Conservation (phyloP, 2,797 vertebrate species). For the Bufotes viridis region DNA sequence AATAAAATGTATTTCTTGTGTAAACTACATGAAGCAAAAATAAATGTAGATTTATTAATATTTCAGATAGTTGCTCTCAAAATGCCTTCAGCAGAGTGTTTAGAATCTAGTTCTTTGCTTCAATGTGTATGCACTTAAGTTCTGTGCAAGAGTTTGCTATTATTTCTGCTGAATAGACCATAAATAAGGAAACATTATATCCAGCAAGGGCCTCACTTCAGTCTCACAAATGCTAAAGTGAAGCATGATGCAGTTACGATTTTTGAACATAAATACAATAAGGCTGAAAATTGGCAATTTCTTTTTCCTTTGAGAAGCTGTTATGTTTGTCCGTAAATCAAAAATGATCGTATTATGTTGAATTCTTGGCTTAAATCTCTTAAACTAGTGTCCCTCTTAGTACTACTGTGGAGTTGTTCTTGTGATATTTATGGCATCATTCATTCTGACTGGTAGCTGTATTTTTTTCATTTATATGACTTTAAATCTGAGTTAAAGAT, state of each 20-base stretch:
- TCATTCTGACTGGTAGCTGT: not conserved
- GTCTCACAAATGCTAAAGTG: conserved; percentile 48
- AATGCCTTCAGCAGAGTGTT: conserved; percentile 40
- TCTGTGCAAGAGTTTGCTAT: conserved; percentile 50
- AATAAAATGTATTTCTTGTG: conserved; percentile 51
- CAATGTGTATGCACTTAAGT: conserved; percentile 50
- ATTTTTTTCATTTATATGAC: not conserved
- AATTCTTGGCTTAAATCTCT: conserved; percentile 44
- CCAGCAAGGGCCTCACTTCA: conserved; percentile 45
- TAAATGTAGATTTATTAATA: conserved; percentile 53
- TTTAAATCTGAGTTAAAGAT: conserved; percentile 3
- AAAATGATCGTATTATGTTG: conserved; percentile 44
- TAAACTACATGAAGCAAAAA: conserved; percentile 37
- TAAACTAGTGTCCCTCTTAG: conserved; percentile 41
- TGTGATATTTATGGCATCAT: conserved; percentile 22
- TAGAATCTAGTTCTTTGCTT: conserved; percentile 49
- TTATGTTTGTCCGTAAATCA: conserved; percentile 50
- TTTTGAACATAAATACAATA: conserved; percentile 55
- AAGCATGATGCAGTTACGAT: conserved; percentile 49
- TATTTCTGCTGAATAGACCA: conserved; percentile 56
- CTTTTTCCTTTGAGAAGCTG: conserved; percentile 50
- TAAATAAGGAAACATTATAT: conserved; percentile 52
- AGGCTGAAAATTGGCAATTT: conserved; percentile 55
- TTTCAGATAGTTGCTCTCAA: conserved; percentile 47
- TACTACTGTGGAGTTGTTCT: conserved; percentile 24